Evolutionary conservation across 2,888 invertebrate genomes (phyloP), one percentile per base, ranked within the genome.

Genomic region (Campaea margaritaria): DNA sequence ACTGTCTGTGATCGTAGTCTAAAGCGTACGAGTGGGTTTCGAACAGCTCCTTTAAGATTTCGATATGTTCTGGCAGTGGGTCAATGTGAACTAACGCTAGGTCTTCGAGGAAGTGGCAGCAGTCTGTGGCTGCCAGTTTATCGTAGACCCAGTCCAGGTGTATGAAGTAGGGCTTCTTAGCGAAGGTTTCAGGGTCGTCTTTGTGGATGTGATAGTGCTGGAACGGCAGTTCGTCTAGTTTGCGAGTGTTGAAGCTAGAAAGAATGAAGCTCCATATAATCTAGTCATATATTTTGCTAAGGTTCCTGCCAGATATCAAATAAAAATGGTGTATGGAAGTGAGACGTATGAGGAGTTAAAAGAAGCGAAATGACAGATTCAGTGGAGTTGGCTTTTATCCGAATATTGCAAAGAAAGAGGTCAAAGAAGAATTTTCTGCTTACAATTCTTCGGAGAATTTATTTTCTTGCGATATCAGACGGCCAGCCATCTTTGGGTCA

Each of bases 161-260:
- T 53, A 95, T 95, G 79, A 97, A 94, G 80, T 95, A 96, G 14
- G 93, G 93, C 51, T 95, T 94, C 68, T 93, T 93, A 57, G 96
- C 94, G 69, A 95, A 94, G 72, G 94, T 87, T 72, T 91, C 82
- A 0, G 92, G 89, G 44, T 93, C 86, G 69, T 94, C 89, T 68
- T 86, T 91, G 67, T 84, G 82, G 8, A 95, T 83, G 71, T 94
- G 94, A 81, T 95, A 94, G 80, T 95, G 94, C 77, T 97, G 96
- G 87, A 94, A 96, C 45, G 97, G 97, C 48, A 97, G 92, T 85
- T 97, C 97, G 81, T 96, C 96, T 64, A 97, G 93, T 88, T 96
- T 96, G 75, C 97, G 93, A 47, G 95, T 93, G 87, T 97, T 97
- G 86, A 95, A 96, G 81, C 96, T 96, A 85, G 51, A 87, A 48